Evolutionary conservation across 1,140 invertebrate genomes (phyloP).

Genomic region (Drosophila equinoxialis): DNA sequence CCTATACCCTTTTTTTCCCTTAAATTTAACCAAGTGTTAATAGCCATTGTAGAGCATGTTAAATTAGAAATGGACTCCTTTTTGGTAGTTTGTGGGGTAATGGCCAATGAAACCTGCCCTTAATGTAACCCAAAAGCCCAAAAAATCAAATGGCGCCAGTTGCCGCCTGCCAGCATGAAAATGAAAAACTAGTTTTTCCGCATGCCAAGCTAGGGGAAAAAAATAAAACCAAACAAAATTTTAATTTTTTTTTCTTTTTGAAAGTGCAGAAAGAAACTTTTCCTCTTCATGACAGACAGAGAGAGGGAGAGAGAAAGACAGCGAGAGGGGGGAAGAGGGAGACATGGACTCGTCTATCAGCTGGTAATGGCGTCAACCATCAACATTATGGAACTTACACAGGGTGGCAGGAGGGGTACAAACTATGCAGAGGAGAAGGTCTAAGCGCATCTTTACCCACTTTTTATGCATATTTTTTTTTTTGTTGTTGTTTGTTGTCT

Average conservation of each 20-base stretch:
- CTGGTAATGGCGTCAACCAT: constrained; percentile 17
- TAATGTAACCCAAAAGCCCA: constrained; percentile 31
- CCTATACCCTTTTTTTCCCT: neutral
- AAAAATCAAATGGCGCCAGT: constrained; percentile 62
- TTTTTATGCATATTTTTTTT: constrained; percentile 49
- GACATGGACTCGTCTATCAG: constrained; percentile 34
- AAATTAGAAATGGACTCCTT: too few relatives aligned
- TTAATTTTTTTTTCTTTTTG: constrained; percentile 33
- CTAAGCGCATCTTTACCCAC: constrained; percentile 76
- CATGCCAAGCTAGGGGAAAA: constrained; percentile 63
- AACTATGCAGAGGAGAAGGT: neutral
- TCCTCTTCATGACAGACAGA: constrained; percentile 45
- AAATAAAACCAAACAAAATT: constrained; percentile 50
- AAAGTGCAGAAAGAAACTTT: constrained; percentile 59
- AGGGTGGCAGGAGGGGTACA: neutral
- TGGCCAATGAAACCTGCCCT: constrained; percentile 40
- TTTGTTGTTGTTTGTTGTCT: neutral
- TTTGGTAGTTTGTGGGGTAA: neutral
- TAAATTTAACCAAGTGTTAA: too few relatives aligned
- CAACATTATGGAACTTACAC: neutral
- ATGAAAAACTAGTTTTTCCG: constrained; percentile 77
- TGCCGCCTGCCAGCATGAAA: constrained; percentile 47
- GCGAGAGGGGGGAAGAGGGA: neutral
- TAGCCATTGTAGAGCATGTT: too few relatives aligned
- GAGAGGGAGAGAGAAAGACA: neutral